Evolutionary conservation across 2,888 invertebrate genomes (phyloP).

Genomic region (Horisme vitalbata): DNA sequence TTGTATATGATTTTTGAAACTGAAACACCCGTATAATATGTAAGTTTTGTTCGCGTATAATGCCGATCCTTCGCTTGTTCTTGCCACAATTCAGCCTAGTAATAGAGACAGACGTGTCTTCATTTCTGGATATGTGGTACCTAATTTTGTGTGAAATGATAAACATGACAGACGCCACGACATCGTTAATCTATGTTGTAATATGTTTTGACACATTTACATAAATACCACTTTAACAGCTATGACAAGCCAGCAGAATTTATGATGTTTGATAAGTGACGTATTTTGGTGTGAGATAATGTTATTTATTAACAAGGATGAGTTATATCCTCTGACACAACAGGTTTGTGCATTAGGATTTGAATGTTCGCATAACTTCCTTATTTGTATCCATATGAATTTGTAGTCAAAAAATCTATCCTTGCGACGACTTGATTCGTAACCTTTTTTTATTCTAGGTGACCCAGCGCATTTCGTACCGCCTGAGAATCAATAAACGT

Average conservation of each 20-base stretch:
- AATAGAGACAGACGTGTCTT: conserved; percentile 9
- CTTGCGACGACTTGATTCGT: too few species aligned
- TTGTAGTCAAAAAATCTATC: too few species aligned
- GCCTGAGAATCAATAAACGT: too few species aligned
- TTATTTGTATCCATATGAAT: too few species aligned
- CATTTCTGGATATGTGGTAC: conserved; percentile 13
- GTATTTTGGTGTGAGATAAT: conserved; percentile 38
- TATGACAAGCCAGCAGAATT: conserved; percentile 39
- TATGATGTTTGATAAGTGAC: conserved; percentile 40
- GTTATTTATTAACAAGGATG: conserved; percentile 35
- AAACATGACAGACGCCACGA: conserved; percentile 39
- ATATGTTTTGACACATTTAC: conserved; percentile 55
- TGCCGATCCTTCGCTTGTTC: too few species aligned
- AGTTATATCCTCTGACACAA: conserved; percentile 23
- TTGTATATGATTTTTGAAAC: too few species aligned
- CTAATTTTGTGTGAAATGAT: conserved; percentile 23
- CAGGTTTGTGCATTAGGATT: conserved; percentile 17
- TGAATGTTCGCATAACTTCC: conserved; percentile 21
- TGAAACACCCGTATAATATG: too few species aligned
- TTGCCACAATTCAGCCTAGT: neutral
- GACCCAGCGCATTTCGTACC: too few species aligned
- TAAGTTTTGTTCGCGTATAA: too few species aligned
- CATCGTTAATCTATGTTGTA: conserved; percentile 59
- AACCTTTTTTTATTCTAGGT: too few species aligned
- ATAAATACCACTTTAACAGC: conserved; percentile 53